These are phyloP conservation scores for Heliconius cydno DNA, from an alignment of 2,888 invertebrate genomes.

Conservation along the genomic window DNA sequence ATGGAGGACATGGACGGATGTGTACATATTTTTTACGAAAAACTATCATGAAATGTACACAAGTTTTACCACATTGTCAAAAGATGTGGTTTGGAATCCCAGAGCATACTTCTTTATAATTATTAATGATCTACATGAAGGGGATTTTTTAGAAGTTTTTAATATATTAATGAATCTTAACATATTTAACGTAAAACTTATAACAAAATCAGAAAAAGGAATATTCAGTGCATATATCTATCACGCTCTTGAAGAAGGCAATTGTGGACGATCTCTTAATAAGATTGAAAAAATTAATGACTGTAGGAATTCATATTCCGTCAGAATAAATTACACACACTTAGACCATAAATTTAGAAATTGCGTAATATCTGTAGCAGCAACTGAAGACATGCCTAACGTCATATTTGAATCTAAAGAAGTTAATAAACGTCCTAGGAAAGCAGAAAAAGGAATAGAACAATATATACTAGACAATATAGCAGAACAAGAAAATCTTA, in stretches of 20 bases:
- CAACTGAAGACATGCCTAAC: constrained; percentile 55
- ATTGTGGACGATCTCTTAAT: constrained; percentile 56
- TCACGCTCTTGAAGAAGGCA: constrained; percentile 56
- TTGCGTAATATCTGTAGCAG: constrained; percentile 58
- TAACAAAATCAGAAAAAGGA: constrained; percentile 47
- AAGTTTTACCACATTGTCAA: constrained; percentile 52
- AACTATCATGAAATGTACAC: constrained; percentile 50
- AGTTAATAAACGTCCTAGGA: constrained; percentile 50
- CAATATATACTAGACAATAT: constrained; percentile 61
- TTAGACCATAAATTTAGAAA: constrained; percentile 50
- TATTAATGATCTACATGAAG: constrained; percentile 44
- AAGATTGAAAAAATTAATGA: constrained; percentile 52
- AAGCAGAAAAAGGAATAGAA: constrained; percentile 56
- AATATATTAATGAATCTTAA: constrained; percentile 53
- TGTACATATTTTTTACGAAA: constrained; percentile 58
- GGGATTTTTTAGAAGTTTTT: constrained; percentile 52
- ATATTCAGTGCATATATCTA: constrained; percentile 54
- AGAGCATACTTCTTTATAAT: constrained; percentile 58
- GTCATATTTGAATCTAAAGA: constrained; percentile 54
- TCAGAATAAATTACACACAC: constrained; percentile 48
- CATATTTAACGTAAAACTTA: constrained; percentile 56
- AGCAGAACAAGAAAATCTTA: constrained; percentile 54
- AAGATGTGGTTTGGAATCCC: constrained; percentile 61
- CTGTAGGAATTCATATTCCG: constrained; percentile 51
- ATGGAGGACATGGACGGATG: constrained; percentile 53